Base-by-base conservation (phyloP, 2,888 invertebrate genomes). In the Scaptomyza caliginosa region DNA sequence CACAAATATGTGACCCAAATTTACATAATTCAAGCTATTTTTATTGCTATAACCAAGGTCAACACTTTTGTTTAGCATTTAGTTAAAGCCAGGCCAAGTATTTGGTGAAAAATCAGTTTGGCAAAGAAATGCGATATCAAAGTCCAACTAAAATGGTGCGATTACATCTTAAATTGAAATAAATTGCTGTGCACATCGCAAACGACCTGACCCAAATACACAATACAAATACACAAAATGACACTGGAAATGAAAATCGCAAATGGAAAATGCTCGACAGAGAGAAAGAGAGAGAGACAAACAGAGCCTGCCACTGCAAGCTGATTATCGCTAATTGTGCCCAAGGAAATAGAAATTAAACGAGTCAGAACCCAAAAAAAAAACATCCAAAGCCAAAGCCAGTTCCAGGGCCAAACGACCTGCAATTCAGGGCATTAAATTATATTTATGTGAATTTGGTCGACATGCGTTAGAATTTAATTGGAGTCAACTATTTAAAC, bases 301-400 rank as follows among this genome's bases (percentile, higher is more conserved):
- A 19, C 43, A 39, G 36, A 43, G 17, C 28, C 49, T 52, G 63
- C 40, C 63, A 63, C 30, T 49, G 68, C 67, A 66, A 71, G 76
- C 85, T 85, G 87, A 86, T 84, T 86, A 86, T 72, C 67, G 70
- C 82, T 85, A 86, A 83, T 84, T 87, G 86, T 56, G 72, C 70
- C 52, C 77, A 67, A 69, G 77, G 76, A 78, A 76, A 74, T 76
- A 59, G 59, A 76, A 83, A 76, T 67, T 57, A 64, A 67, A 71
- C 59, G 57, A 59, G 51, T 36, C 57, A 55, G 36, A 45, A 11
- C 23, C 23, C 10, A 38, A 49, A 24, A 8, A 39, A 4, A 19
- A 38, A 16, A 8, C 13, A 34, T n/a, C 34, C 16, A 46, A 51
- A 68, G 26, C 59, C 51, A 55, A 48, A 34, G 11, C n/a, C 34